Evolutionary conservation across 2,797 vertebrate genomes (phyloP), one percentile per base, ranked within the genome.

Genomic region (Calcarius lapponicus): DNA sequence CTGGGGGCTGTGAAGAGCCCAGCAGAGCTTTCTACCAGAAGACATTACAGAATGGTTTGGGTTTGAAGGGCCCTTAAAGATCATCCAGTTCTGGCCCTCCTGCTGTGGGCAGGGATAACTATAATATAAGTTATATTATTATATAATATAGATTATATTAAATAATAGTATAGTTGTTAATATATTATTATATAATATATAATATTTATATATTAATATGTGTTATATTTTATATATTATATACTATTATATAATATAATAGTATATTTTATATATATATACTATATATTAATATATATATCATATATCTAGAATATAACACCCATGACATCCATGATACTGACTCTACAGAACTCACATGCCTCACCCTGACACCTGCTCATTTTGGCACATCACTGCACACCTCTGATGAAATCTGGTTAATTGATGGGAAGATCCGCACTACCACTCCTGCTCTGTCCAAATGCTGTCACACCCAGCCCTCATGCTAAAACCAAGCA

Each of bases 401-500:
- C 38, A 19, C 3, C 36, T 67, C 53, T 82, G 64, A 64, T 9
- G 16, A 56, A 89, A 91, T 53, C 18, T 5, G 20, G 61, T 24
- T 11, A 53, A 67, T 22, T 71, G 61, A 34, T 36, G 58, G 62
- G n/a, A 50, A 86, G 32, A 42, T 53, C 54, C 76, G 24, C 0
- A 0, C 5, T 11, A 2, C 43, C 12, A 7, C 22, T 69, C 43
- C 80, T 8, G 11, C 34, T 85, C 34, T 89, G 79, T 60, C 1
- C 67, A 82, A 82, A 36, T 0, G 0, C n/a, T 17, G 29, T 72
- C 70, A 69, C 54, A 73, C 73, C 79, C 62, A 32, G 20, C 43
- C 76, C 53, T 83, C 11, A 0, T 11, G 24, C 34, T 11, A 3
- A 45, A 87, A 32, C 17, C 1, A 11, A 70, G 40, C 3, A 1